Percentiles rank a stretch among this genome's conserved stretches.
These are phyloP conservation scores for Graphium colonna DNA, from an alignment of 2,888 invertebrate species.

Conservation along the genomic window DNA sequence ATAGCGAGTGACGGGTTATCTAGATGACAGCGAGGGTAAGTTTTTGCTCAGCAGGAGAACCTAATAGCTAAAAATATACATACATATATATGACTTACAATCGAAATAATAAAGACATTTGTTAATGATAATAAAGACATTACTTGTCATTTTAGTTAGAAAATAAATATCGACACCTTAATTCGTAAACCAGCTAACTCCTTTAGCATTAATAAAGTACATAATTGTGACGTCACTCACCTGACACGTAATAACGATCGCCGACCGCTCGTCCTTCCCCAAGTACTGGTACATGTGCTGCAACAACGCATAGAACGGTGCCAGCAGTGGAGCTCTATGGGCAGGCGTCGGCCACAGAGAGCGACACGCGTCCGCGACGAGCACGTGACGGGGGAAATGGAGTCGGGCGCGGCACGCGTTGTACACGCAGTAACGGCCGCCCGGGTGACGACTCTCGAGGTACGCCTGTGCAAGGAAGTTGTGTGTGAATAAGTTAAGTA, in stretches of 20 bases:
- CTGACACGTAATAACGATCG: conserved; percentile 91
- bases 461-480: conserved; percentile 73
- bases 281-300: conserved; percentile 94
- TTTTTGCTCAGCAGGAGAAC: too few relatives aligned
- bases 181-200: too few relatives aligned
- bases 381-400: conserved; percentile 79
- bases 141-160: too few relatives aligned
- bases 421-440: conserved; percentile 90
- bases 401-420: conserved; percentile 84
- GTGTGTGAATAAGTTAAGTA: not conserved
- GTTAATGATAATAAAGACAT: too few relatives aligned
- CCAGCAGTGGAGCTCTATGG: conserved; percentile 88
- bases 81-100: too few relatives aligned
- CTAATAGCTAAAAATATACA: too few relatives aligned
- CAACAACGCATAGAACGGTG: conserved; percentile 89
- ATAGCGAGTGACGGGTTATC: too few relatives aligned
- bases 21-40: too few relatives aligned
- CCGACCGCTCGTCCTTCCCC: conserved; percentile 88
- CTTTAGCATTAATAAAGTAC: too few relatives aligned
- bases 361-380: conserved; percentile 78
- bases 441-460: conserved; percentile 87
- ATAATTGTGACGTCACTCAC: too few relatives aligned
- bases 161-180: too few relatives aligned
- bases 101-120: too few relatives aligned
- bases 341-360: conserved; percentile 82